Evolutionary conservation across 2,113 vertebrate genomes (phyloP), one percentile per base, ranked within the genome.

Genomic region (Phoenicopterus ruber): DNA sequence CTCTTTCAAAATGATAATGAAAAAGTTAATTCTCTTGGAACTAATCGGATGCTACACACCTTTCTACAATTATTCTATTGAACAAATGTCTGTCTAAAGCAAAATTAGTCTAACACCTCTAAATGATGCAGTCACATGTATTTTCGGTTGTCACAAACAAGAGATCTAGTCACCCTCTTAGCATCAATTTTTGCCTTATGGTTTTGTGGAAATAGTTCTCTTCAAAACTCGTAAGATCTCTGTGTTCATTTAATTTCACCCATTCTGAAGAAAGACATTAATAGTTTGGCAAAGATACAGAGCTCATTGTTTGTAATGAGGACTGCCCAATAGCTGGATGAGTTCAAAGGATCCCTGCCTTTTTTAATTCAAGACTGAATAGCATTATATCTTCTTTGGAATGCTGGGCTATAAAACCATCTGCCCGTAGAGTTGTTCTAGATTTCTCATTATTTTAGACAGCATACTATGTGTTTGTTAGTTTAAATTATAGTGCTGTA

Each of bases 1-100:
- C 15, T 47, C 44, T 47, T 86, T 78, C 63, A 24, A 97, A 85
- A 95, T 69, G 6, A 82, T 88, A 97, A 95, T 77, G 74, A 77
- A 95, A 93, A 93, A 79, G 47, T 94, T 95, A 81, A 93, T 95
- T 94, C 58, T 81, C 46, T 92, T 77, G 80, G 81, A 97, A 93
- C 65, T 62, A 92, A 94, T 69, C 81, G 95, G 66, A 94, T 90
- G 78, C 52, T 92, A 79, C 72, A 94, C 52, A 71, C 24, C 2
- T 1, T 65, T 86, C 65, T 85, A 93, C 65, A 90, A 91, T 94
- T 95, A 86, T 21, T 93, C 38, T 59, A 82, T 44, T 78, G 57
- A 97, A 77, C 47, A 94, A 95, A 96, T 36, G 17, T 92, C 62
- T 26, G 19, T 90, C 63, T 73, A 90, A 88, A 92, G 74, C 47